A percentile compares a stretch with the other conserved stretches of the same genome.
These are phyloP conservation scores for Margaritifera margaritifera DNA, from an alignment of 2,888 invertebrate genomes.

Conservation along the genomic window DNA sequence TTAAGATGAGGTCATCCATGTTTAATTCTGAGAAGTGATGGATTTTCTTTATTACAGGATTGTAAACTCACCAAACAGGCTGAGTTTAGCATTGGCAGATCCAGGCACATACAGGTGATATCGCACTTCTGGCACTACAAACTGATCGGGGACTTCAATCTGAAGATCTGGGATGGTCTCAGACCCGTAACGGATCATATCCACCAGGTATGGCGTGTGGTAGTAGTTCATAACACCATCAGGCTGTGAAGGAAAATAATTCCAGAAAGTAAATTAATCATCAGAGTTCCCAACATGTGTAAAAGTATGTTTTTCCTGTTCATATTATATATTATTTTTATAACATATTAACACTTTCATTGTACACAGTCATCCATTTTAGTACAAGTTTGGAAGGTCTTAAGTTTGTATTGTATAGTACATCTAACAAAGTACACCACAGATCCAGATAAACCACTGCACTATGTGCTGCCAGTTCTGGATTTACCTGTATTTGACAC, in stretches of 20 bases:
- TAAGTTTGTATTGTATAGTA: too few species aligned
- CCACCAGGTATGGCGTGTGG: slow-evolving; percentile 92
- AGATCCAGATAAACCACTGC: too few species aligned
- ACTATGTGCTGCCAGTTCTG: too few species aligned
- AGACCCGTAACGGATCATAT: slow-evolving; percentile 85
- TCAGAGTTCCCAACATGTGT: neutral
- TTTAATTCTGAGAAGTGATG: too few species aligned
- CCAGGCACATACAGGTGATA: slow-evolving; percentile 95
- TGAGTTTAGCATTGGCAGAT: slow-evolving; percentile 82
- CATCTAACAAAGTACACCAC: too few species aligned
- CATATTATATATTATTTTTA: too few species aligned
- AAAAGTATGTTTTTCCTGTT: neutral
- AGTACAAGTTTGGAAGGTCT: too few species aligned
- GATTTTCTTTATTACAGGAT: neutral
- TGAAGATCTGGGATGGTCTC: slow-evolving; percentile 96
- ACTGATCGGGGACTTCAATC: slow-evolving; percentile 95
- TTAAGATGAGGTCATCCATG: too few species aligned
- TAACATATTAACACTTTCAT: neutral
- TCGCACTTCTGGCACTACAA: slow-evolving; percentile 89
- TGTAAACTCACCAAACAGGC: slow-evolving; percentile 74
- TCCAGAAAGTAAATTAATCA: neutral
- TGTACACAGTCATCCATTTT: neutral
- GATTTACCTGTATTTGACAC: too few species aligned
- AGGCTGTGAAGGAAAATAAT: slow-evolving; percentile 52
- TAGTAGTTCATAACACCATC: slow-evolving; percentile 94